Evolutionary conservation across 2,888 invertebrate genomes (phyloP).

Genomic region (Pediacus dermestoides): DNA sequence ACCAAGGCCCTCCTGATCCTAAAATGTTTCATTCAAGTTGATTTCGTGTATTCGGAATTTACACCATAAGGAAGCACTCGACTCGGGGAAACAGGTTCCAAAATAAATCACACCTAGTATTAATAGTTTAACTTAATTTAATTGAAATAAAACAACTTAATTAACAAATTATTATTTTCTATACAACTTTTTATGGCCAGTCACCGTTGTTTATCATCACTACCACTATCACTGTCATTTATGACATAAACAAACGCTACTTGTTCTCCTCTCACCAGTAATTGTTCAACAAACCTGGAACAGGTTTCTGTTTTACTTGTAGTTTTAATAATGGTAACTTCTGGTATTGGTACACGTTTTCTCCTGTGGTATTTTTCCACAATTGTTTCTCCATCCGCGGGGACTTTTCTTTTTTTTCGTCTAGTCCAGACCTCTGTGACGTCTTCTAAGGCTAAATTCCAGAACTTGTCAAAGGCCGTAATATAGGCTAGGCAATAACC

Average conservation of each 20-base stretch:
- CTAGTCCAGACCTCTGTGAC: conserved; percentile 79
- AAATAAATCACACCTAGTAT: no score
- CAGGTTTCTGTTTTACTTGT: conserved; percentile 65
- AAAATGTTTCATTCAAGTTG: no score
- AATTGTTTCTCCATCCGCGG: neutral
- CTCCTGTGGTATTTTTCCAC: conserved; percentile 43
- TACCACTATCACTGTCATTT: no score
- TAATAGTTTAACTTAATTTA: no score
- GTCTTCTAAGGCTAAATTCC: conserved; percentile 83
- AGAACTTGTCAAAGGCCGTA: conserved; percentile 88
- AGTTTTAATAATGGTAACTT: conserved; percentile 55
- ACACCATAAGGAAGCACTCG: no score
- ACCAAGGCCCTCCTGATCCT: neutral
- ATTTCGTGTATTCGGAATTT: no score
- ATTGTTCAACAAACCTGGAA: conserved; percentile 62
- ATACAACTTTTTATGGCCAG: no score
- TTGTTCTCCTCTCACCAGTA: conserved; percentile 75
- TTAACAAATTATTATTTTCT: no score
- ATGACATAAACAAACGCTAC: conserved; percentile 48
- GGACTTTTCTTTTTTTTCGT: conserved; percentile 55
- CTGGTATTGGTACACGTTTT: conserved; percentile 49
- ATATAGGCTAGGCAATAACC: conserved; percentile 77
- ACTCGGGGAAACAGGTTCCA: no score
- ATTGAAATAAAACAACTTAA: no score
- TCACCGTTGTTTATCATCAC: no score